A percentile compares a stretch with the other conserved stretches of the same genome.
Evolutionary conservation across 2,888 invertebrate genomes (phyloP).

Genomic region (Erebia ligea): DNA sequence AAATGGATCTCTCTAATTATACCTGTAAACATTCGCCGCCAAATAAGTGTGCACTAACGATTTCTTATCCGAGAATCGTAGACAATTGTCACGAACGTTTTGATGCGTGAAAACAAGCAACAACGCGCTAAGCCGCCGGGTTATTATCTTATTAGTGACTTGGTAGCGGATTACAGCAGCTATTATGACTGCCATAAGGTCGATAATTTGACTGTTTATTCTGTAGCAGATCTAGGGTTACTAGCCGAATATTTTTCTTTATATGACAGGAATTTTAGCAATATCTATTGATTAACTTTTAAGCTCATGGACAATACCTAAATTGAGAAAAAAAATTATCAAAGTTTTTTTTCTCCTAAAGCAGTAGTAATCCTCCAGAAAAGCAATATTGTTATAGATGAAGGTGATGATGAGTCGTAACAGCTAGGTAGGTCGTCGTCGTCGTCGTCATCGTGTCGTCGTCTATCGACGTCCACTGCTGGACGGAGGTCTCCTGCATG

Average conservation of each 20-base stretch:
- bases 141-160: slow-evolving; percentile 30
- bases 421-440: too few species aligned
- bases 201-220: neutral
- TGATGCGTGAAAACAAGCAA: slow-evolving; percentile 36
- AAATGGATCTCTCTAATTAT: slow-evolving; percentile 19
- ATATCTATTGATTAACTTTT: too few species aligned
- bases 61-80: slow-evolving; percentile 21
- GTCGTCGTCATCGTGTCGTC: too few species aligned
- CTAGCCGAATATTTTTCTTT: neutral
- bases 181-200: slow-evolving; percentile 14
- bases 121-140: slow-evolving; percentile 35
- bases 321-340: too few species aligned
- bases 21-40: slow-evolving; percentile 9
- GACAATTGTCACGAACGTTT: slow-evolving; percentile 26
- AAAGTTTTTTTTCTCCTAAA: too few species aligned
- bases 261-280: neutral
- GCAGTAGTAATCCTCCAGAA: too few species aligned
- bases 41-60: slow-evolving; percentile 15
- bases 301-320: too few species aligned
- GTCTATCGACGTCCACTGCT: too few species aligned
- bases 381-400: too few species aligned
- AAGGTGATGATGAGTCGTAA: too few species aligned
- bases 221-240: slow-evolving; percentile 13
- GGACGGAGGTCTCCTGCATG: too few species aligned
- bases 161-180: slow-evolving; percentile 1